Conservation (phyloP, 2,113 vertebrate species). For the Danio rerio region GRCz12tu NC_133181.1:6099501-6100000, state of each 20-base stretch:
- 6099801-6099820: conserved; percentile 18
- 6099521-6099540: no score
- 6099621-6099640: background rate
- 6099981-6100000: conserved; percentile 30
- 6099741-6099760: conserved; percentile 28
- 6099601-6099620: no score
- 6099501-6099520: no score
- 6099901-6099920: background rate
- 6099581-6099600: no score
- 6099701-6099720: no score
- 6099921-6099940: background rate
- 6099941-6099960: conserved; percentile 9
- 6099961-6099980: background rate
- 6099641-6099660: no score
- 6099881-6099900: background rate
- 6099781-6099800: conserved; percentile 31
- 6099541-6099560: no score
- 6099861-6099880: background rate
- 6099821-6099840: conserved; percentile 44
- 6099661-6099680: no score
- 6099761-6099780: conserved; percentile 48
- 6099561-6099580: no score
- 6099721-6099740: no score
- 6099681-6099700: no score
- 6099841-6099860: conserved; percentile 18